These are phyloP conservation scores for Chrysina gloriosa DNA, from an alignment of 2,888 invertebrate genomes.

Conservation along the genomic window DNA sequence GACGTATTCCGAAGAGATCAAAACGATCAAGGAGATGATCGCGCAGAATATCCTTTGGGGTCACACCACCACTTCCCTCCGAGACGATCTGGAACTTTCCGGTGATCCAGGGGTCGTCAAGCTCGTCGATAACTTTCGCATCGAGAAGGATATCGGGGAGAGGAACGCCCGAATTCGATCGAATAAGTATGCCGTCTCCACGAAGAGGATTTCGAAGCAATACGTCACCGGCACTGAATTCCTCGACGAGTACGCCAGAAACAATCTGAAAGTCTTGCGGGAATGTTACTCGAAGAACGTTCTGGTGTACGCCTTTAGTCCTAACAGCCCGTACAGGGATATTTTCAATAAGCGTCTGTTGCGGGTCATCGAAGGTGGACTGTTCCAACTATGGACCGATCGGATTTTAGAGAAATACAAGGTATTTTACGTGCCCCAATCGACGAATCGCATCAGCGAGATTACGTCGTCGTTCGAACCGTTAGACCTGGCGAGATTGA, in stretches of 20 bases:
- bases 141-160: not conserved
- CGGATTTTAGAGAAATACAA: conserved; percentile 5
- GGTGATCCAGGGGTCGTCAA: not conserved
- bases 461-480: not conserved
- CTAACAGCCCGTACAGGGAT: conserved; percentile 50
- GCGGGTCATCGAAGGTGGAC: conserved; percentile 49
- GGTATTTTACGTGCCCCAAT: not conserved
- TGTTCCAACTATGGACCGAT: conserved; percentile 45
- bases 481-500: not conserved
- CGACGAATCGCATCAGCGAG: not conserved
- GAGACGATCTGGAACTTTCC: not conserved
- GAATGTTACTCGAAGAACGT: conserved; percentile 49
- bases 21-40: conserved; percentile 47
- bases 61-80: not conserved
- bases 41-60: conserved; percentile 45
- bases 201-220: conserved; percentile 46
- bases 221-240: conserved; percentile 51
- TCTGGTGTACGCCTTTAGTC: conserved; percentile 49
- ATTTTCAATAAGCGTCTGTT: conserved; percentile 43
- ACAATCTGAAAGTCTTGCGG: conserved; percentile 47
- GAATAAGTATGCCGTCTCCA: conserved; percentile 43
- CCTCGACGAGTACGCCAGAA: conserved; percentile 45
- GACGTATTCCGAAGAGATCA: conserved; percentile 31
- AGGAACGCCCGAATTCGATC: conserved; percentile 11
- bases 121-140: not conserved